A percentile compares a stretch with the other conserved stretches of the same genome.
phyloP scores from a whole-genome alignment of 2,888 invertebrate species.

The Drosophila aldrichi region DNA sequence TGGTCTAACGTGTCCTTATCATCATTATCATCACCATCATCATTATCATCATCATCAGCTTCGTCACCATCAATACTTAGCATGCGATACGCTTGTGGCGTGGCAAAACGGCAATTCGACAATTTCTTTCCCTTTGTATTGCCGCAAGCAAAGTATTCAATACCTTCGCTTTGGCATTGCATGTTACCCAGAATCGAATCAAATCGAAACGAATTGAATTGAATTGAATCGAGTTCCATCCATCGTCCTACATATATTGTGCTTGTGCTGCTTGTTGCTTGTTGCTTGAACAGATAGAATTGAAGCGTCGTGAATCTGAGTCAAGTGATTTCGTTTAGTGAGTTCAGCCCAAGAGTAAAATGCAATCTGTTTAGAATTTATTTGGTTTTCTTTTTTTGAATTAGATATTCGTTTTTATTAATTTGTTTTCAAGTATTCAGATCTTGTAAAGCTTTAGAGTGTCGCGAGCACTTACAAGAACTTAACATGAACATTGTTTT shows the following conservation, averaged over 20 bases:
- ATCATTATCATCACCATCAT: constrained; percentile 22
- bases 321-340: background rate
- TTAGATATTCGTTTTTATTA: constrained; percentile 6
- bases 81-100: constrained; percentile 23
- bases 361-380: background rate
- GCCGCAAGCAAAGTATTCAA: constrained; percentile 61
- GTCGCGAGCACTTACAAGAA: no score
- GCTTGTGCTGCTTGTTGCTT: constrained; percentile 6
- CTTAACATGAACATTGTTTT: constrained; percentile 24
- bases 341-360: background rate
- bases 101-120: constrained; percentile 17
- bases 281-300: background rate
- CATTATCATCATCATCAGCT: constrained; percentile 25
- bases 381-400: background rate
- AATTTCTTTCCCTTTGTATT: constrained; percentile 25
- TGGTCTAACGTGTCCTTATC: constrained; percentile 26
- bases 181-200: constrained; percentile 30
- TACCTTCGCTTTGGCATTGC: constrained; percentile 33
- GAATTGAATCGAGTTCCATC: constrained; percentile 11
- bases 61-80: constrained; percentile 12
- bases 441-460: background rate
- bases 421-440: background rate
- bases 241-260: constrained; percentile 11
- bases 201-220: constrained; percentile 12
- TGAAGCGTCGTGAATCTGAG: background rate